Base-by-base conservation (phyloP, 2,797 vertebrate genomes). In the Intellagama lesueurii region DNA sequence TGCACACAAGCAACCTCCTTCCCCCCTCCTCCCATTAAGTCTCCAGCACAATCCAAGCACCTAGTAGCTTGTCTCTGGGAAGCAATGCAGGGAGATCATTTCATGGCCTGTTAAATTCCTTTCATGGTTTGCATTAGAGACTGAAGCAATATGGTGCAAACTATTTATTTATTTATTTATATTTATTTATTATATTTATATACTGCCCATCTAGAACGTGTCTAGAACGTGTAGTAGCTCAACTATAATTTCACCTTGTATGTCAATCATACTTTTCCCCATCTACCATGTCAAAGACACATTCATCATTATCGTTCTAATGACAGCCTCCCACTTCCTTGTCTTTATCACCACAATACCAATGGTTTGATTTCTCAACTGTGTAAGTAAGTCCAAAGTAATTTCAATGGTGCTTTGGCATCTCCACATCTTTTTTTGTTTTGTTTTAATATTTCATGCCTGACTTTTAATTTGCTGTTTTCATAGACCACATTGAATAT, bases 401-500 rank as follows among this genome's bases (percentile, higher is more conserved):
- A 93, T 84, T 82, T 80, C 94, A 75, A 86, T 80, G 70, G 56
- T 85, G 52, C 90, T 83, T 81, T 69, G 75, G 64, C 49, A 87
- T 16, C 77, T 92, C 89, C 90, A 80, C 64, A 19, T 44, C 0
- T 72, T 17, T 72, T 14, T 32, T 87, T 11, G 26, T 91, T 86
- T 72, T 68, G 22, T 70, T 90, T 92, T 76, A 82, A 76, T 83
- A 77, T 70, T 88, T 40, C 75, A 88, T 85, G 19, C 49, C 40
- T 90, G 8, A 22, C 77, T 92, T 92, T 91, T 93, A 90, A 89
- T 95, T 92, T 91, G 0, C 56, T 87, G 1, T 91, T 93, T 94
- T 89, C 93, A n/a, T 12, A 28, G 79, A 93, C 69, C 40, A 68
- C 82, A 91, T 84, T 90, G 84, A 90, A 77, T 92, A 83, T 87